A percentile compares a stretch with the other conserved stretches of the same genome.
phyloP scores from a whole-genome alignment of 1,140 invertebrate genomes.

The Lepeophtheirus salmonis region DNA sequence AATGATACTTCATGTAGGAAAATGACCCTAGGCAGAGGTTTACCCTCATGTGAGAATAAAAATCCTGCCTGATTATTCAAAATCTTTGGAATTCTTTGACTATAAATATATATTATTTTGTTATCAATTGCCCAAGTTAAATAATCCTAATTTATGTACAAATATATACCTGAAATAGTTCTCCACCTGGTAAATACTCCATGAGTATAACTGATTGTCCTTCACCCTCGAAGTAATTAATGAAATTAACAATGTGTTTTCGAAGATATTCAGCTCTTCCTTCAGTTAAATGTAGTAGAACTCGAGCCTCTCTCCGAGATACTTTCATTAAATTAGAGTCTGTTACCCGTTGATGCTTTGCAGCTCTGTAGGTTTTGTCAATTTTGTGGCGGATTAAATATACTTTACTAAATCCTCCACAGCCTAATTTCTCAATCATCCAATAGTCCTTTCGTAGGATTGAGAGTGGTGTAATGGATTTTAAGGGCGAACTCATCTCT shows the following conservation, averaged over 20 bases:
- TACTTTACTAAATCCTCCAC: slow-evolving; percentile 9
- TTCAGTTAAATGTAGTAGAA: not conserved
- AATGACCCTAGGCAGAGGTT: no score
- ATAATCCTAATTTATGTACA: no score
- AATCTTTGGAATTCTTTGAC: no score
- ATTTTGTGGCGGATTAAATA: slow-evolving; percentile 9
- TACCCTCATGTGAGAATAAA: no score
- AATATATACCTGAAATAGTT: slow-evolving; percentile 44
- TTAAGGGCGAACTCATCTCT: not conserved
- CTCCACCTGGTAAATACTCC: slow-evolving; percentile 40
- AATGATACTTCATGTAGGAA: no score
- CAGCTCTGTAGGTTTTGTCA: not conserved
- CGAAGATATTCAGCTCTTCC: not conserved
- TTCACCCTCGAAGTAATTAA: slow-evolving; percentile 13
- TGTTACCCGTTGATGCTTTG: slow-evolving; percentile 4
- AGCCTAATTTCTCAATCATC: slow-evolving; percentile 14
- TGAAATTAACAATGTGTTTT: slow-evolving; percentile 8
- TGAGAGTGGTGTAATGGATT: slow-evolving; percentile 1
- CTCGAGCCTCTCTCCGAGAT: not conserved
- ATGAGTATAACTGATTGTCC: slow-evolving; percentile 7
- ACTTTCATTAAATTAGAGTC: not conserved
- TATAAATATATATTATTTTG: no score
- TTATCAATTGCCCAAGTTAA: no score
- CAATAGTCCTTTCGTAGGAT: slow-evolving; percentile 3
- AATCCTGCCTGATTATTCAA: no score